phyloP scores from a whole-genome alignment of 2,113 vertebrate species.

The Podarcis cretensis region DNA sequence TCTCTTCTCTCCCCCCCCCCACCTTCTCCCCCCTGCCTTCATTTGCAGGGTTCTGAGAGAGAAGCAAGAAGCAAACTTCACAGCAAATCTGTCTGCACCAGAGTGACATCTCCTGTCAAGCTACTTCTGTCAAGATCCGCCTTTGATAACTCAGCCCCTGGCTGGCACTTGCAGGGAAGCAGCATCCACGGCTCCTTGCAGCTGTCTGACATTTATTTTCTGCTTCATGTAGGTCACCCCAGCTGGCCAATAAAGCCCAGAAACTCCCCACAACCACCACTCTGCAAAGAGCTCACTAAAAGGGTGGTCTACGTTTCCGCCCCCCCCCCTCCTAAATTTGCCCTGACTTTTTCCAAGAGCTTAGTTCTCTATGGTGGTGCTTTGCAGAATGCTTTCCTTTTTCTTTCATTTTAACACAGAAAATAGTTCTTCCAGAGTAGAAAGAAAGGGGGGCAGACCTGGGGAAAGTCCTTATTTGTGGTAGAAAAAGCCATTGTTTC shows the following conservation, averaged over 20 bases:
- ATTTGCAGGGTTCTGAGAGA: not conserved
- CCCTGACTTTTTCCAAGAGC: not conserved
- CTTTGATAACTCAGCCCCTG: slow-evolving; percentile 5
- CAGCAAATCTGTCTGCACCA: not conserved
- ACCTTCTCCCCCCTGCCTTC: not conserved
- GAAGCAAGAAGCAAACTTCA: slow-evolving; percentile 20
- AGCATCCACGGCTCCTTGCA: too few species aligned
- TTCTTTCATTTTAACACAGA: not conserved
- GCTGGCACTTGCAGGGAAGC: not conserved
- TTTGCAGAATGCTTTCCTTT: not conserved
- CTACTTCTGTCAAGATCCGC: not conserved
- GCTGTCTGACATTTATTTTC: not conserved
- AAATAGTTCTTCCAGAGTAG: not conserved
- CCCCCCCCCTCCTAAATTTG: not conserved
- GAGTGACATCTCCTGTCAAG: not conserved
- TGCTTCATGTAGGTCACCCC: not conserved
- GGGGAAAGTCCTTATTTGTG: too few species aligned
- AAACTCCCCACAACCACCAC: too few species aligned
- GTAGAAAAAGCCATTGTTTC: too few species aligned
- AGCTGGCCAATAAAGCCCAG: not conserved
- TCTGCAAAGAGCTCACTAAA: not conserved
- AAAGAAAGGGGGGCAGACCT: too few species aligned
- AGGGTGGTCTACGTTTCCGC: not conserved
- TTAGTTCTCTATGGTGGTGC: not conserved
- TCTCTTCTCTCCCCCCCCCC: too few species aligned